Evolutionary conservation across 1,140 invertebrate species (phyloP).

Genomic region (Lasaia peninsularis): DNA sequence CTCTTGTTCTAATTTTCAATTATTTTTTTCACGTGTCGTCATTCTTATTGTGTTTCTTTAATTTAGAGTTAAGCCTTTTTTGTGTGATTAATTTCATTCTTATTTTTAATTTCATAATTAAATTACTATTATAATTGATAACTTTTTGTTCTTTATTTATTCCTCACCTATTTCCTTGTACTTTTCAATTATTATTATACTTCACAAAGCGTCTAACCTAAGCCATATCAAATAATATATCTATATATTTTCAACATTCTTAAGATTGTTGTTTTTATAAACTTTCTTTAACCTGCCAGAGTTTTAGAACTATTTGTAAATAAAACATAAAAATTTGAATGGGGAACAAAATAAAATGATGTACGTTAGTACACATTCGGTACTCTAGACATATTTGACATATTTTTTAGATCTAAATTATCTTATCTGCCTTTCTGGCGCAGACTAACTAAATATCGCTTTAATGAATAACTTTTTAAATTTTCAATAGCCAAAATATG

Average conservation of each 20-base stretch:
- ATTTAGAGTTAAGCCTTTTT: constrained; percentile 68
- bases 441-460: constrained; percentile 3
- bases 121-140: constrained; percentile 73
- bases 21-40: constrained; percentile 48
- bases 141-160: constrained; percentile 68
- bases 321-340: constrained; percentile 73
- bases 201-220: constrained; percentile 27
- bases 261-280: constrained; percentile 14
- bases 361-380: constrained; percentile 68
- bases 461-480: background rate
- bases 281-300: constrained; percentile 27
- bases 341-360: constrained; percentile 72
- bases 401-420: constrained; percentile 62
- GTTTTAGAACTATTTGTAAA: constrained; percentile 66
- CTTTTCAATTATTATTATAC: constrained; percentile 24
- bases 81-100: constrained; percentile 75
- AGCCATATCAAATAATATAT: constrained; percentile 33
- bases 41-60: constrained; percentile 50
- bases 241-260: constrained; percentile 1
- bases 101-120: constrained; percentile 76
- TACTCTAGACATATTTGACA: constrained; percentile 69
- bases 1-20: constrained; percentile 33
- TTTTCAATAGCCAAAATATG: no score
- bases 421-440: constrained; percentile 38
- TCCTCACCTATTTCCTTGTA: constrained; percentile 44